A percentile compares a stretch with the other conserved stretches of the same genome.
phyloP scores from a whole-genome alignment of 2,797 vertebrate genomes.

The Oreochromis grahami region DNA sequence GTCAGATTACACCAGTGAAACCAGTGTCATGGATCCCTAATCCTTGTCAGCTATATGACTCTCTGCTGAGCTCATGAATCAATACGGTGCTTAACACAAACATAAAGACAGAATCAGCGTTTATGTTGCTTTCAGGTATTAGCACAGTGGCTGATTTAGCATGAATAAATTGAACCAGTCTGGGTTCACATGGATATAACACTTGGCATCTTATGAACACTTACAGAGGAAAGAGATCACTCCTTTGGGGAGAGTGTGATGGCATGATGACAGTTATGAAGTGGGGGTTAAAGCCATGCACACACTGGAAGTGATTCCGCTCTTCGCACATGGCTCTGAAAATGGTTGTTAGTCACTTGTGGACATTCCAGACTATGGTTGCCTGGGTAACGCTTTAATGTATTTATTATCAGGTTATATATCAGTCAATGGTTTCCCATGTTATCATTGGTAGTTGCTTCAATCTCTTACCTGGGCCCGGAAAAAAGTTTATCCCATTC shows the following conservation, averaged over 20 bases:
- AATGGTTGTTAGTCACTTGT: background rate
- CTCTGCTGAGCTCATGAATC: background rate
- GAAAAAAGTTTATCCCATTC: too few species aligned
- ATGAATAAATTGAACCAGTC: fast-evolving
- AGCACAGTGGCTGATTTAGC: background rate
- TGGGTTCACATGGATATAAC: background rate
- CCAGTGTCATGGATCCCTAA: background rate
- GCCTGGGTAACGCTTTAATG: background rate
- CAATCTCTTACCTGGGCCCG: background rate
- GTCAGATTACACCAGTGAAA: background rate
- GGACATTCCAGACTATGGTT: background rate
- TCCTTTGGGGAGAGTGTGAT: background rate
- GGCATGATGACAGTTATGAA: background rate
- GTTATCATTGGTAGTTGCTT: background rate
- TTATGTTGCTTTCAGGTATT: background rate
- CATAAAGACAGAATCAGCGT: background rate
- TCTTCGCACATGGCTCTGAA: background rate
- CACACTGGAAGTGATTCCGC: background rate
- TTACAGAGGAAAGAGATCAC: background rate
- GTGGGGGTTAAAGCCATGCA: background rate
- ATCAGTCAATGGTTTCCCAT: background rate
- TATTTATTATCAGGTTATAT: background rate
- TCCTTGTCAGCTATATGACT: fast-evolving
- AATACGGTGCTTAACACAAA: background rate
- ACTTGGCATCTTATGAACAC: background rate